These are phyloP conservation scores for Nerophis lumbriciformis DNA, from an alignment of 2,113 vertebrate genomes.

Conservation along the genomic window DNA sequence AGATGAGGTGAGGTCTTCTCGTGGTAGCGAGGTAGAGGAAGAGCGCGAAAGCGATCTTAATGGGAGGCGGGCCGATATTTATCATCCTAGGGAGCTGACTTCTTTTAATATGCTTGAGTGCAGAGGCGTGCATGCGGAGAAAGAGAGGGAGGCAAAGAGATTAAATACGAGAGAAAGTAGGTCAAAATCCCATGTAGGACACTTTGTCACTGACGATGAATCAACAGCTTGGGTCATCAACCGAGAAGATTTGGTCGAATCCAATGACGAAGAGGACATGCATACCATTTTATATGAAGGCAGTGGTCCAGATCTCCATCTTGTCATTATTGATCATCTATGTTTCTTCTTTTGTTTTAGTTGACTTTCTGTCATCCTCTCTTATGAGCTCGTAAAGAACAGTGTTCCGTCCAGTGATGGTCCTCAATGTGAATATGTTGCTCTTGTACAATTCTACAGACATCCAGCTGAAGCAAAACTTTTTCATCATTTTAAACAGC, in stretches of 20 bases:
- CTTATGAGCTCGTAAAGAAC: not conserved
- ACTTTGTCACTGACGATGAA: constrained; percentile 29
- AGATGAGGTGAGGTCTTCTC: constrained; percentile 12
- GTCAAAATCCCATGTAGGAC: constrained; percentile 50
- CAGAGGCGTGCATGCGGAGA: constrained; percentile 30
- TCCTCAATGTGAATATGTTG: not conserved
- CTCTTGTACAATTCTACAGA: not conserved
- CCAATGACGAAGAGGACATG: constrained; percentile 2
- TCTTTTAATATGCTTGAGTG: constrained; percentile 58
- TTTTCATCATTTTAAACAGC: not conserved
- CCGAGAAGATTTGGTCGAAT: constrained; percentile 22
- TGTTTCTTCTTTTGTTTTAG: constrained; percentile 12
- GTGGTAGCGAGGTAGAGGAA: constrained; percentile 1
- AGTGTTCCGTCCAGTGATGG: not conserved
- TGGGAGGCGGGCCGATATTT: constrained; percentile 41
- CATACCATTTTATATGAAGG: not conserved
- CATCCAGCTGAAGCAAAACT: not conserved
- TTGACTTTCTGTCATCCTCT: not conserved
- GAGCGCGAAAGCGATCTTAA: constrained; percentile 16
- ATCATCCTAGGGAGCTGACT: constrained; percentile 54
- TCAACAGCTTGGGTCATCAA: constrained; percentile 30
- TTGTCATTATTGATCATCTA: not conserved
- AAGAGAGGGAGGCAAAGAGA: constrained; percentile 22
- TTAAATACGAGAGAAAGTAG: constrained; percentile 55
- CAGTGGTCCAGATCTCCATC: constrained; percentile 2